These are phyloP conservation scores for Aphrophora alni DNA, from an alignment of 2,888 invertebrate species.

Conservation along the genomic window DNA sequence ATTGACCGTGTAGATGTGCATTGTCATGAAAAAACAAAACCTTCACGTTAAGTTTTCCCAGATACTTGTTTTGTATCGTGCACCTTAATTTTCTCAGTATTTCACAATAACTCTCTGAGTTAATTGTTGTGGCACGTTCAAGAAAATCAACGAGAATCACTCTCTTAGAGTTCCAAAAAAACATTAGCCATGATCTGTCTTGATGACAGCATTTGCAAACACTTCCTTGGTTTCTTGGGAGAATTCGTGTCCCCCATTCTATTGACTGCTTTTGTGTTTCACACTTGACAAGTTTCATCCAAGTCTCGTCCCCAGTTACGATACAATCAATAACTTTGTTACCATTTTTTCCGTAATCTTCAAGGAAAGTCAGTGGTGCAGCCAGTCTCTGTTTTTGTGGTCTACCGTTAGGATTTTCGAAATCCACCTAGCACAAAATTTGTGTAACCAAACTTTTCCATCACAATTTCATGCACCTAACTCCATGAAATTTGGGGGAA, in stretches of 20 bases:
- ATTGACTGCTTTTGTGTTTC: not conserved
- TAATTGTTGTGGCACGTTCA: not conserved
- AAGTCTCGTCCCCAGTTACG: not conserved
- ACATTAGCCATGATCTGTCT: not conserved
- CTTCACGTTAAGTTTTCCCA: not conserved
- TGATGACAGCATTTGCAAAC: not conserved
- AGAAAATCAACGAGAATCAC: not conserved
- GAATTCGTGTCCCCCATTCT: not conserved
- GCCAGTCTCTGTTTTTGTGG: not conserved
- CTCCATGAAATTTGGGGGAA: slow-evolving; percentile 2
- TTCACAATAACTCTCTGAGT: not conserved
- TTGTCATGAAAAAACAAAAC: slow-evolving; percentile 10
- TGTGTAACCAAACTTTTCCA: not conserved
- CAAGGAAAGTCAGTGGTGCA: not conserved
- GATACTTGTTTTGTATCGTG: not conserved
- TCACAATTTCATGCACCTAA: not conserved
- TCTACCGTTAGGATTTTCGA: not conserved
- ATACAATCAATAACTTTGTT: not conserved
- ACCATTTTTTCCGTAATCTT: not conserved
- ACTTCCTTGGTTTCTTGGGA: not conserved
- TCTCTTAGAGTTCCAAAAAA: not conserved
- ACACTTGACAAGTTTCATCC: not conserved
- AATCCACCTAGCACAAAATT: not conserved
- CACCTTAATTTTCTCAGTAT: not conserved
- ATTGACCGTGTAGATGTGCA: not conserved